A percentile compares a stretch with the other conserved stretches of the same genome.
Conservation (phyloP, 2,113 vertebrate genomes). For the Oncorhynchus clarkii region DNA sequence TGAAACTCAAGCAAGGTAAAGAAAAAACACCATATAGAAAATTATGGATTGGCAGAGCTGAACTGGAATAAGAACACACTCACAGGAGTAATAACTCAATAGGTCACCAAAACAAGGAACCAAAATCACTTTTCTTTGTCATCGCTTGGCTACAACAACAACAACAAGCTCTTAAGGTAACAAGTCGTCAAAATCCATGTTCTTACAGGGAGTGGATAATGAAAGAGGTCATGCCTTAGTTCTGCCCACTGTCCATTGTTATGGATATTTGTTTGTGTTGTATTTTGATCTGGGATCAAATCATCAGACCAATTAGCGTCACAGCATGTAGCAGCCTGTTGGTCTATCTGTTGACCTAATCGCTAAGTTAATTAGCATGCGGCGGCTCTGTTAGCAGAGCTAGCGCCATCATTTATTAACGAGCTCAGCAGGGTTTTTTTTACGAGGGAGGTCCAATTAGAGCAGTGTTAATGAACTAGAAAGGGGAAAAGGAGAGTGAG, state of each 20-base stretch:
- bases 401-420: slow-evolving; percentile 21
- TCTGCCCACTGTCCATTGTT: neutral
- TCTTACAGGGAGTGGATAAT: neutral
- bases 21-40: neutral
- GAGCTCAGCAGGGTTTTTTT: neutral
- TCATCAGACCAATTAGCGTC: slow-evolving; percentile 11
- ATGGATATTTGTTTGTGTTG: neutral
- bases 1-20: no score
- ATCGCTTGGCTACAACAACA: neutral
- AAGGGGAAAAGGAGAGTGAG: neutral
- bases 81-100: neutral
- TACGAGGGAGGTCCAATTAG: slow-evolving; percentile 3
- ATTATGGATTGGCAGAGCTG: neutral
- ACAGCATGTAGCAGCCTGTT: neutral
- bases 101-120: neutral
- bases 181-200: neutral
- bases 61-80: neutral
- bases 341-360: neutral
- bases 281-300: neutral
- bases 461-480: neutral
- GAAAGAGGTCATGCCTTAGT: neutral
- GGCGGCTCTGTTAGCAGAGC: slow-evolving; percentile 3
- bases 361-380: slow-evolving; percentile 6
- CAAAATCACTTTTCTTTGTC: neutral
- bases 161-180: neutral